These are phyloP conservation scores for Zophobas morio DNA, from an alignment of 1,140 invertebrate genomes.

Conservation along the genomic window DNA sequence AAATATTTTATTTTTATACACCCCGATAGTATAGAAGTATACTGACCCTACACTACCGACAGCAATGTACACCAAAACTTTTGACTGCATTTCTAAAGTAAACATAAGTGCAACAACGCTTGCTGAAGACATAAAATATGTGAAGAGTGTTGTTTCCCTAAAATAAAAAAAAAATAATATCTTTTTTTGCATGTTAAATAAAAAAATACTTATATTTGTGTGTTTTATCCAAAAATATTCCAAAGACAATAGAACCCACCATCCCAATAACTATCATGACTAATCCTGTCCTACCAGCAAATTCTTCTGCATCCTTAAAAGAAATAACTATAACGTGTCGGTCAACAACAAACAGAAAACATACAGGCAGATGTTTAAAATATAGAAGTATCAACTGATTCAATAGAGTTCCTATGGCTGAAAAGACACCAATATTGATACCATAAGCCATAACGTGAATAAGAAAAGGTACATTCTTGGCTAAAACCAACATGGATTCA, in stretches of 20 bases:
- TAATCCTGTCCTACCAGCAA: constrained; percentile 80
- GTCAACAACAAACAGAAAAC: neutral
- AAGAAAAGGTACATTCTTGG: constrained; percentile 53
- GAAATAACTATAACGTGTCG: neutral
- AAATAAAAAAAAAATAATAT: neutral
- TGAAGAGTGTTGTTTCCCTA: constrained; percentile 55
- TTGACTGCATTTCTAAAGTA: constrained; percentile 52
- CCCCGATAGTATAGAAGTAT: neutral
- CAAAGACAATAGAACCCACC: constrained; percentile 77
- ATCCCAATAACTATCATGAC: constrained; percentile 80
- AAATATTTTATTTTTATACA: neutral
- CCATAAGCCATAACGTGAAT: constrained; percentile 55
- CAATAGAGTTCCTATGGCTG: constrained; percentile 57
- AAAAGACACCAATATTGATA: constrained; percentile 58
- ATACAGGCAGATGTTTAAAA: constrained; percentile 55
- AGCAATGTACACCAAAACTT: constrained; percentile 53
- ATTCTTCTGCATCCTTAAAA: constrained; percentile 65
- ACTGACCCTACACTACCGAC: constrained; percentile 54
- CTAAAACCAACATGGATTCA: constrained; percentile 30
- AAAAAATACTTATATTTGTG: constrained; percentile 67
- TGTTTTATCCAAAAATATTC: constrained; percentile 79
- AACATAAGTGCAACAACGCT: constrained; percentile 52
- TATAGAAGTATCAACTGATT: constrained; percentile 56
- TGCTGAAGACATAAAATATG: constrained; percentile 53
- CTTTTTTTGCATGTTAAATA: no score